Percentiles rank a stretch among this genome's conserved stretches.
phyloP scores from a whole-genome alignment of 2,113 vertebrate genomes.

The Spizaetus ornatus region DNA sequence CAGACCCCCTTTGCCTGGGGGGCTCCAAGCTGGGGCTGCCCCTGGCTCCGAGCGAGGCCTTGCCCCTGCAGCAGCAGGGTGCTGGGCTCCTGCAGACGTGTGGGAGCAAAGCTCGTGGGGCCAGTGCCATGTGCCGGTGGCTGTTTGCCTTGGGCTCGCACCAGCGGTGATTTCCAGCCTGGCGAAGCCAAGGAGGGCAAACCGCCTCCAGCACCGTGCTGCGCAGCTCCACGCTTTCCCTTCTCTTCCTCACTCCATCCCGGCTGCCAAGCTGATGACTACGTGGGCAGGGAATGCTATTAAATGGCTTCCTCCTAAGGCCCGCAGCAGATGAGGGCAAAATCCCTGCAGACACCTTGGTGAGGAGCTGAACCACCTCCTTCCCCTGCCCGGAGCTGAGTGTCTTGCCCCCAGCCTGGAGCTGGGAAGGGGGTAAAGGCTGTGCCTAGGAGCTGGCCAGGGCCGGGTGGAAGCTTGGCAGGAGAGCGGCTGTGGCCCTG shows the following conservation, averaged over 20 bases:
- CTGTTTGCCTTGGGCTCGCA: neutral
- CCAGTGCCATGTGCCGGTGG: fast-evolving
- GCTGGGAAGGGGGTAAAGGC: neutral
- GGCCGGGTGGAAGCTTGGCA: neutral
- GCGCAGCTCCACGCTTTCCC: neutral
- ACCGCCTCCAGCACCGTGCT: neutral
- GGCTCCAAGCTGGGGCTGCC: neutral
- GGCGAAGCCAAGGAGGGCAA: neutral
- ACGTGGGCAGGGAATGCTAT: neutral
- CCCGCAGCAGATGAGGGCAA: neutral
- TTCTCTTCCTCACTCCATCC: neutral
- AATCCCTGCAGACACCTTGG: neutral
- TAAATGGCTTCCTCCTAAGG: neutral
- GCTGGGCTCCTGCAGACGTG: fast-evolving
- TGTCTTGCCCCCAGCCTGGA: fast-evolving
- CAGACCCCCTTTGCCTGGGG: fast-evolving
- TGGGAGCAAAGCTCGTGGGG: neutral
- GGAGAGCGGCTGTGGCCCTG: neutral
- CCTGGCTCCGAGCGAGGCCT: neutral
- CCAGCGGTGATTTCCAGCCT: neutral
- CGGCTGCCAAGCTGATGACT: neutral
- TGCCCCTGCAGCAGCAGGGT: neutral
- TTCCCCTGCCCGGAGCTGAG: neutral
- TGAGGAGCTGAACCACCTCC: neutral
- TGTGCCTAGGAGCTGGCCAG: neutral